Evolutionary conservation across 2,888 invertebrate species (phyloP).

Genomic region (Gortyna flavago): DNA sequence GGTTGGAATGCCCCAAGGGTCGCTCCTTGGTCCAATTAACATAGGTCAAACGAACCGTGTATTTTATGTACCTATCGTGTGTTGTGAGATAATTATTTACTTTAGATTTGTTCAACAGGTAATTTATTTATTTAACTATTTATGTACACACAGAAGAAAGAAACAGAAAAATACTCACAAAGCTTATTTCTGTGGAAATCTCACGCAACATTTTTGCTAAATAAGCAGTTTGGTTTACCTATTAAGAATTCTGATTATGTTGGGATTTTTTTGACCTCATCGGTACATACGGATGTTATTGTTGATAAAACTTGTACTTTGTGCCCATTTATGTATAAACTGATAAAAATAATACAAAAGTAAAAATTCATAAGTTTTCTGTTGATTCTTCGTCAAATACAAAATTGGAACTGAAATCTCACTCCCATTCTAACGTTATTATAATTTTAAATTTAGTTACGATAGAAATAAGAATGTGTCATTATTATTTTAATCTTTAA

Average conservation of each 20-base stretch:
- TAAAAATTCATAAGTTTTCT: neutral
- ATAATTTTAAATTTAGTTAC: neutral
- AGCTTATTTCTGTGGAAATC: neutral
- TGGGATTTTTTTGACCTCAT: neutral
- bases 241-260: neutral
- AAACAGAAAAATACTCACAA: neutral
- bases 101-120: constrained; percentile 38
- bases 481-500: constrained; percentile 9
- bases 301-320: constrained; percentile 12
- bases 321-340: neutral
- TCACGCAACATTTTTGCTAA: neutral
- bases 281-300: constrained; percentile 15
- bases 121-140: constrained; percentile 16
- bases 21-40: constrained; percentile 82
- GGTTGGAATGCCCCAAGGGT: constrained; percentile 68
- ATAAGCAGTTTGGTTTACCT: neutral
- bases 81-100: constrained; percentile 23
- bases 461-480: neutral
- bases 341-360: neutral
- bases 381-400: neutral
- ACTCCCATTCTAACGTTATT: neutral
- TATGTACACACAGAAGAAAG: neutral
- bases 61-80: constrained; percentile 42
- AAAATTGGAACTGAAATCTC: neutral
- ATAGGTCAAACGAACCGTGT: constrained; percentile 71